Conservation (phyloP, 2,113 vertebrate species). For the Ammodytes marinus region DNA sequence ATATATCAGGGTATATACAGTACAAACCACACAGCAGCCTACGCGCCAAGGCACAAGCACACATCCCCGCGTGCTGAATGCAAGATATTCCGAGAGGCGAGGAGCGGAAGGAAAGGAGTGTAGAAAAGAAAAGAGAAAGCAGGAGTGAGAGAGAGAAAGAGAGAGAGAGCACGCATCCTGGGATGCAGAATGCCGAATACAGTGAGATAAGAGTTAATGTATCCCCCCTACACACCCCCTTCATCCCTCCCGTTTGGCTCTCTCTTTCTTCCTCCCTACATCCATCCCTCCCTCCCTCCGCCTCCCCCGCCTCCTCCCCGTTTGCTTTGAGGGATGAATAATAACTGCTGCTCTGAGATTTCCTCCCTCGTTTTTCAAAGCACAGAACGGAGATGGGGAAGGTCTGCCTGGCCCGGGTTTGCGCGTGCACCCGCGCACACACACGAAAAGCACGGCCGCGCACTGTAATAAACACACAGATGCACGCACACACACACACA, state of each 20-base stretch:
- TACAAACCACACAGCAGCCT: slow-evolving; percentile 58
- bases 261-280: slow-evolving; percentile 76
- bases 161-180: slow-evolving; percentile 67
- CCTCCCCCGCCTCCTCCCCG: slow-evolving; percentile 64
- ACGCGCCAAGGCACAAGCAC: slow-evolving; percentile 41
- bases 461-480: neutral
- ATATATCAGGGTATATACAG: slow-evolving; percentile 57
- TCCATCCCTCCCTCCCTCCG: slow-evolving; percentile 63
- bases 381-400: slow-evolving; percentile 81
- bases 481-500: slow-evolving; percentile 39
- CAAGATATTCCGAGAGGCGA: slow-evolving; percentile 67
- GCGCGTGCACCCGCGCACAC: slow-evolving; percentile 20
- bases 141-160: slow-evolving; percentile 21
- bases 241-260: slow-evolving; percentile 75
- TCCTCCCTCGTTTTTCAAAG: slow-evolving; percentile 85
- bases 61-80: slow-evolving; percentile 49
- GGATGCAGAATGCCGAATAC: slow-evolving; percentile 77
- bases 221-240: slow-evolving; percentile 68
- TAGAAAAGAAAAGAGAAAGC: slow-evolving; percentile 59
- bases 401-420: slow-evolving; percentile 78
- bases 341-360: slow-evolving; percentile 85
- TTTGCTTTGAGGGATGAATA: slow-evolving; percentile 86
- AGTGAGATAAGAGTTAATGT: slow-evolving; percentile 83
- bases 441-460: slow-evolving; percentile 19
- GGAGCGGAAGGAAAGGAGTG: slow-evolving; percentile 61